Evolutionary conservation across 1,140 invertebrate species (phyloP).

Genomic region (Camponotus floridanus): DNA sequence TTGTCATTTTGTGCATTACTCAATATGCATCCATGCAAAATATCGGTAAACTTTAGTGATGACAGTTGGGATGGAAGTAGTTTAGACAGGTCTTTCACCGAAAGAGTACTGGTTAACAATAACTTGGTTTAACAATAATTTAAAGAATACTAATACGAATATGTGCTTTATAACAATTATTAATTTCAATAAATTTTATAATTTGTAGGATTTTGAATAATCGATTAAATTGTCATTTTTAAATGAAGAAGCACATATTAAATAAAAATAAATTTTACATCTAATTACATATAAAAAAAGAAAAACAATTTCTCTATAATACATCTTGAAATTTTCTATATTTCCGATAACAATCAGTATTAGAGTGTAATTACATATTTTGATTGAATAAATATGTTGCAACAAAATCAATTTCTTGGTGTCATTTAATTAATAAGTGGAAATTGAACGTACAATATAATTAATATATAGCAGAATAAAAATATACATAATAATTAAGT

Average conservation of each 20-base stretch:
- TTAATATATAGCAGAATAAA: not conserved
- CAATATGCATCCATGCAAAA: not conserved
- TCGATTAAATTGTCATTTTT: not conserved
- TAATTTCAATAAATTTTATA: not conserved
- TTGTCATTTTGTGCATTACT: constrained; percentile 24
- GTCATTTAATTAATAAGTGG: constrained; percentile 1
- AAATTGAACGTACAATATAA: not conserved
- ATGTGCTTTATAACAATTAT: not conserved
- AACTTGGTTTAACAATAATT: not conserved
- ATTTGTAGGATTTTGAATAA: not conserved
- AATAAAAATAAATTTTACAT: not conserved
- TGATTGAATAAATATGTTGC: constrained; percentile 13
- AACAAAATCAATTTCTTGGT: not conserved
- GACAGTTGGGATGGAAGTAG: not conserved
- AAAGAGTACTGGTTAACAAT: not conserved
- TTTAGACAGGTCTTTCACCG: not conserved
- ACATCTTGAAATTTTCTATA: not conserved
- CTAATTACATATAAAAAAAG: not conserved
- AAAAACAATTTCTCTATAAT: not conserved
- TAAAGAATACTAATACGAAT: not conserved
- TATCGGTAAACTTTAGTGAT: not conserved
- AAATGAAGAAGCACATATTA: not conserved
- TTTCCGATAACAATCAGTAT: constrained; percentile 1
- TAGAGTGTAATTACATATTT: not conserved
- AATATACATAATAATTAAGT: not conserved